A percentile compares a stretch with the other conserved stretches of the same genome.
Evolutionary conservation across 2,113 vertebrate species (phyloP).

Genomic region (Physeter macrocephalus): DNA sequence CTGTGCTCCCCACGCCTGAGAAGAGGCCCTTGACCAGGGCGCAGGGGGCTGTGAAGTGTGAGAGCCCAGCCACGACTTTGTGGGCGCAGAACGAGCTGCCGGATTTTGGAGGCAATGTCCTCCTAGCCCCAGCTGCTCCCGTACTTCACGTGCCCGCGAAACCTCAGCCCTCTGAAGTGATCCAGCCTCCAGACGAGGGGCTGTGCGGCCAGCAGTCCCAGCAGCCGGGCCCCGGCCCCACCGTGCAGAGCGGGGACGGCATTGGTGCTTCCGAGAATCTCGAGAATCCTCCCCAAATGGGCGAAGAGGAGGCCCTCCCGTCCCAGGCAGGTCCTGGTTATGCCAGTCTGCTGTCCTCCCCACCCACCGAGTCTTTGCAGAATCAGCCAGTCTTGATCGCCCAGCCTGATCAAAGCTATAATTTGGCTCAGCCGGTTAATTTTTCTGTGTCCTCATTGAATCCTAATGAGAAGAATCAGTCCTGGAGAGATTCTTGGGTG

Average conservation of each 20-base stretch:
- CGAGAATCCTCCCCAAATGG: slow-evolving; percentile 94
- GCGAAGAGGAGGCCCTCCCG: slow-evolving; percentile 82
- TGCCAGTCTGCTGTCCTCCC: slow-evolving; percentile 89
- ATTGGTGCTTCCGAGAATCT: slow-evolving; percentile 90
- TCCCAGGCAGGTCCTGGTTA: slow-evolving; percentile 90
- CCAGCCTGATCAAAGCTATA: slow-evolving; percentile 89
- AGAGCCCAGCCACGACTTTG: slow-evolving; percentile 94
- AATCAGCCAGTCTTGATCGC: slow-evolving; percentile 90
- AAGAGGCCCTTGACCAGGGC: slow-evolving; percentile 84
- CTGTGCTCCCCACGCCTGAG: slow-evolving; percentile 68
- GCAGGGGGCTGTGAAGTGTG: slow-evolving; percentile 87
- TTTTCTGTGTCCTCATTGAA: slow-evolving; percentile 72
- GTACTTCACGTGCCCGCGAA: slow-evolving; percentile 85
- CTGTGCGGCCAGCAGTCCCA: slow-evolving; percentile 66
- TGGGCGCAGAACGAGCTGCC: slow-evolving; percentile 94
- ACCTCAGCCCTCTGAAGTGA: slow-evolving; percentile 83
- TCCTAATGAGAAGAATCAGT: slow-evolving; percentile 78
- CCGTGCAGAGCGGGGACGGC: slow-evolving; percentile 59
- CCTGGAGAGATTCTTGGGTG: slow-evolving; percentile 69
- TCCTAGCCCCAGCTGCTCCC: slow-evolving; percentile 93
- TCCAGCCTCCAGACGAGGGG: slow-evolving; percentile 91
- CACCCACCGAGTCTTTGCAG: slow-evolving; percentile 85
- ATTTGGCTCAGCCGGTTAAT: slow-evolving; percentile 82
- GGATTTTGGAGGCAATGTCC: slow-evolving; percentile 88
- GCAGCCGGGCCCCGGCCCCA: slow-evolving; percentile 64